Base-by-base conservation (phyloP, 2,888 invertebrate genomes). In the Blastobasis adustella region DNA sequence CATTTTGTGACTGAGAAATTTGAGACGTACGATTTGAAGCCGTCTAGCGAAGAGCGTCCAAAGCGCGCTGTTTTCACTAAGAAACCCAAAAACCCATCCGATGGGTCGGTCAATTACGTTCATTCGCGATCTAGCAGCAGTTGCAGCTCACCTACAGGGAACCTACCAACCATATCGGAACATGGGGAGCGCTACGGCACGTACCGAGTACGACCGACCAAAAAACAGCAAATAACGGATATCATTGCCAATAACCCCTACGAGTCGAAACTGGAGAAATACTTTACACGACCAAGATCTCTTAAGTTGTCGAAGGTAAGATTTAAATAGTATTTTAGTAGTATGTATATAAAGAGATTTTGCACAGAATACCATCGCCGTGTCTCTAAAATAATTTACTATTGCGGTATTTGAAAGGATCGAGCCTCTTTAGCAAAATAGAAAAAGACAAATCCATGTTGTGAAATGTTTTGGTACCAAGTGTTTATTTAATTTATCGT, bases 131-230 rank as follows among this genome's bases (percentile, higher is more conserved):
- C 86, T 1, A 87, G 83, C 49, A 87, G 86, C 61, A 82, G 76
- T 54, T 85, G 85, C 58, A 87, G 87, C 57, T 87, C 88, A 3
- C 87, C 88, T 0, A 84, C 76, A 54, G 79, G 79, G 5, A 85
- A 86, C 58, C 63, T 88, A 60, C 87, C 88, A 1, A 87, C 87
- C 2, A 88, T 88, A 54, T 80, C 86, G 1, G 88, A 88, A 57
- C 83, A 87, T 52, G 73, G 73, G 4, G 86, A 87, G 56, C 81
- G 82, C 55, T 82, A 82, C 54, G 78, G 82, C 50, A 80, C 82
- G 10, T 85, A 83, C 56, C 66, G 81, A 10, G 69, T 78, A n/a
- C 73, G 73, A 44, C 60, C 76, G 0, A 8, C 9, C 42, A 5
- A 9, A 8, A 10, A 5, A 1, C 42, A 9, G 5, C n/a, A 42